Conservation (phyloP, 2,113 vertebrate species). For the Prunella fulvescens region DNA sequence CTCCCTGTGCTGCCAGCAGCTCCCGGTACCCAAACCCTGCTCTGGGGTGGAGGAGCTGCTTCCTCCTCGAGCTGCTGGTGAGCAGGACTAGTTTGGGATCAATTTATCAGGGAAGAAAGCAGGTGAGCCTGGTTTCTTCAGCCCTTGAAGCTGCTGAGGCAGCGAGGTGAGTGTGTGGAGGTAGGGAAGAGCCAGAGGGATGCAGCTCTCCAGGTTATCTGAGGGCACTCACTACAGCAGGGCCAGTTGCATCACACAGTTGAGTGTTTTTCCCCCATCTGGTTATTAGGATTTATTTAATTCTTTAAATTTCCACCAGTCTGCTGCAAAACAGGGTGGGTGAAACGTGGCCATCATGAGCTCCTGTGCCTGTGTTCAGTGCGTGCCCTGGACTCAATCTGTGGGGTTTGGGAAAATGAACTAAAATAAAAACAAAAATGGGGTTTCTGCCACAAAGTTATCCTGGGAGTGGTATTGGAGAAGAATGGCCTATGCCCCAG, state of each 20-base stretch:
- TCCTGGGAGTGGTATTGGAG: background rate
- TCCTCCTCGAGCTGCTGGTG: background rate
- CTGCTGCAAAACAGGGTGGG: background rate
- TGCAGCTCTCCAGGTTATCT: background rate
- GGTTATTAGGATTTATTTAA: background rate
- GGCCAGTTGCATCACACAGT: background rate
- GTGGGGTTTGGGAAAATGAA: background rate
- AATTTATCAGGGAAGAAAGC: background rate
- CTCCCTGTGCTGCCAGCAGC: rapidly evolving
- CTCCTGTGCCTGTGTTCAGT: rapidly evolving
- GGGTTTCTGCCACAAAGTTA: background rate
- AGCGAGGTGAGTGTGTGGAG: background rate
- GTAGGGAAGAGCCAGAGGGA: background rate
- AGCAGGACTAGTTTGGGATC: background rate
- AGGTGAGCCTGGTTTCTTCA: background rate
- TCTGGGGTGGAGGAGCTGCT: background rate
- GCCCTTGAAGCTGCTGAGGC: background rate
- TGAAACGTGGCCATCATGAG: rapidly evolving
- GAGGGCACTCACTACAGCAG: background rate
- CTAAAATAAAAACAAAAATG: background rate
- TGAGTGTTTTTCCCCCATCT: background rate
- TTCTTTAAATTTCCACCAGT: background rate
- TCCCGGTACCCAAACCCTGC: rapidly evolving
- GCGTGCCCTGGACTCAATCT: rapidly evolving
- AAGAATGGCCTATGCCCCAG: background rate